These are phyloP conservation scores for Chloromyia formosa DNA, from an alignment of 2,888 invertebrate genomes.

Conservation along the genomic window DNA sequence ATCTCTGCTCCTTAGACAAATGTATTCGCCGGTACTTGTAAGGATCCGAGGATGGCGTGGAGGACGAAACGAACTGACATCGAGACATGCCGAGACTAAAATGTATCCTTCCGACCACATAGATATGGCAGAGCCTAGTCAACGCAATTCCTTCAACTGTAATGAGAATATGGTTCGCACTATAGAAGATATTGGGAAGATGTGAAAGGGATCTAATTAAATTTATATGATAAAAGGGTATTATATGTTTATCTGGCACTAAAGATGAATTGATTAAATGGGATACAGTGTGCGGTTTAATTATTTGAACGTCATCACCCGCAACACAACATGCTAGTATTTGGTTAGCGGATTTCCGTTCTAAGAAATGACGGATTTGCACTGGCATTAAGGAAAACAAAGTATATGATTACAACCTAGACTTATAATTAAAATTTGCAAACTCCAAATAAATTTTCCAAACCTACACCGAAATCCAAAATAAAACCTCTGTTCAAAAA, in stretches of 20 bases:
- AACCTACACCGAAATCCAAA: too few relatives aligned
- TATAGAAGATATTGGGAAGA: neutral
- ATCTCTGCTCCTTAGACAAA: neutral
- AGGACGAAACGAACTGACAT: neutral
- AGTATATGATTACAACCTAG: too few relatives aligned
- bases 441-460: too few relatives aligned
- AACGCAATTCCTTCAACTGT: neutral
- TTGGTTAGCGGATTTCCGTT: too few relatives aligned
- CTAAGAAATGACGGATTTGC: too few relatives aligned
- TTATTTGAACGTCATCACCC: neutral
- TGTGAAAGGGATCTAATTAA: conserved; percentile 4
- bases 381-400: too few relatives aligned
- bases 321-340: too few relatives aligned
- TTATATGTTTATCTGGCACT: conserved; percentile 4
- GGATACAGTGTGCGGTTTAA: neutral
- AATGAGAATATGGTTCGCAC: conserved; percentile 10
- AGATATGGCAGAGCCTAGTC: neutral
- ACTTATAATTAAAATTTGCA: too few relatives aligned
- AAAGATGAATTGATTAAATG: neutral
- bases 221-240: conserved; percentile 4
- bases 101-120: neutral
- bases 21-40: neutral
- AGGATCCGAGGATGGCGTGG: neutral
- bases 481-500: too few relatives aligned
- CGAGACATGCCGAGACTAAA: neutral